phyloP scores from a whole-genome alignment of 2,888 invertebrate species.

The Empis stercorea region DNA sequence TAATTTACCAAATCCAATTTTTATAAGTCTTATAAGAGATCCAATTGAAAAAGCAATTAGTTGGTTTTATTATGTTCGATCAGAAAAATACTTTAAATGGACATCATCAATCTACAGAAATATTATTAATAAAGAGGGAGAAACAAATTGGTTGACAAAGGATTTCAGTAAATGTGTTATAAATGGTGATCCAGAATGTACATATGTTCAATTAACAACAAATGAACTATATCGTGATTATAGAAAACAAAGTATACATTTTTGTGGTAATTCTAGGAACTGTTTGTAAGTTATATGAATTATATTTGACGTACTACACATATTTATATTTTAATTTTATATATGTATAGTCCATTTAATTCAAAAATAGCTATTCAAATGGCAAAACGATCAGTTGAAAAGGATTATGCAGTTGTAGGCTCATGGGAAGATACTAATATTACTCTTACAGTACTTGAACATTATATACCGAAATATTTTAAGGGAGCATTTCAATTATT shows the following conservation, averaged over 20 bases:
- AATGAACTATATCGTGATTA: constrained; percentile 76
- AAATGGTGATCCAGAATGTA: constrained; percentile 65
- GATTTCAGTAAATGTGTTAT: constrained; percentile 73
- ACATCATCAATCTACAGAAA: constrained; percentile 41
- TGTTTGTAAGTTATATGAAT: constrained; percentile 51
- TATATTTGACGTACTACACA: neutral
- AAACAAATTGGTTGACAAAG: constrained; percentile 24
- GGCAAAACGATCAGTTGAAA: constrained; percentile 69
- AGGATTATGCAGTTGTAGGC: constrained; percentile 74
- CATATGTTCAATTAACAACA: constrained; percentile 61
- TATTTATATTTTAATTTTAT: constrained; percentile 14
- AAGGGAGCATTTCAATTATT: constrained; percentile 58
- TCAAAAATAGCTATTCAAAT: constrained; percentile 62
- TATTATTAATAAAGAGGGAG: constrained; percentile 49
- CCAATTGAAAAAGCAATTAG: constrained; percentile 80
- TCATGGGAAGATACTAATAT: constrained; percentile 74
- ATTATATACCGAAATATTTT: constrained; percentile 70
- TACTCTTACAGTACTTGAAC: constrained; percentile 65
- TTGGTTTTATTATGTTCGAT: constrained; percentile 77
- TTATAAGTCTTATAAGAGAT: constrained; percentile 76
- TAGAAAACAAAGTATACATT: constrained; percentile 69
- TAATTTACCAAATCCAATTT: constrained; percentile 66
- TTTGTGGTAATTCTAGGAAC: constrained; percentile 67
- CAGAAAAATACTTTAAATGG: neutral
- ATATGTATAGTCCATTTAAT: constrained; percentile 76